Conservation (phyloP, 2,888 invertebrate genomes). For the Lamellibrachia columna region DNA sequence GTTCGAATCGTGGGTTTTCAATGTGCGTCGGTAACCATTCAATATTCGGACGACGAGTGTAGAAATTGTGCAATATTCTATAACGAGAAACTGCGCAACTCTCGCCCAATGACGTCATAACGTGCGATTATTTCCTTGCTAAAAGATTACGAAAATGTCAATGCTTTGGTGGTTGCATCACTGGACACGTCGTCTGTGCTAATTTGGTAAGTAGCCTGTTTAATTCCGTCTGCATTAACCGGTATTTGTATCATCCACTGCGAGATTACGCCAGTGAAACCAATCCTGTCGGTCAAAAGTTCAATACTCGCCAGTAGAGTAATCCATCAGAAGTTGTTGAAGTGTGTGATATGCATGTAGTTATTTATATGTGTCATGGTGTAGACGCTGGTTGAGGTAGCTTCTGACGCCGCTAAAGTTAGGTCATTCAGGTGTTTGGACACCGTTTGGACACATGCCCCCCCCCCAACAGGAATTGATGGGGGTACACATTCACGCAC, state of each 20-base stretch:
- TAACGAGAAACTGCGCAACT: not conserved
- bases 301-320: not conserved
- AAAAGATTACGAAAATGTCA: not conserved
- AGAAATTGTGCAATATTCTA: not conserved
- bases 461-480: not conserved
- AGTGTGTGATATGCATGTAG: not conserved
- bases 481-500: not conserved
- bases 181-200: not conserved
- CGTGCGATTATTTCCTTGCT: not conserved
- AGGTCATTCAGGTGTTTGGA: not conserved
- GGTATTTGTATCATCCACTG: not conserved
- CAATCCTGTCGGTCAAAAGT: not conserved
- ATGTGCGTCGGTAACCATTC: not conserved
- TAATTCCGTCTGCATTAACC: not conserved
- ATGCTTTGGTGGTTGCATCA: not conserved
- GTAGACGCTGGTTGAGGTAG: not conserved
- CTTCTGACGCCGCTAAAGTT: not conserved
- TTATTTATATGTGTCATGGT: not conserved
- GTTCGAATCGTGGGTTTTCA: no score
- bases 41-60: not conserved
- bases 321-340: not conserved
- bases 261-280: not conserved
- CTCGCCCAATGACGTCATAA: not conserved
- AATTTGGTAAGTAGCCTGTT: not conserved
- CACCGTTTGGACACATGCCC: not conserved